Evolutionary conservation across 2,888 invertebrate species (phyloP), one percentile per base, ranked within the genome.

Genomic region (Chrysodeixis includens): DNA sequence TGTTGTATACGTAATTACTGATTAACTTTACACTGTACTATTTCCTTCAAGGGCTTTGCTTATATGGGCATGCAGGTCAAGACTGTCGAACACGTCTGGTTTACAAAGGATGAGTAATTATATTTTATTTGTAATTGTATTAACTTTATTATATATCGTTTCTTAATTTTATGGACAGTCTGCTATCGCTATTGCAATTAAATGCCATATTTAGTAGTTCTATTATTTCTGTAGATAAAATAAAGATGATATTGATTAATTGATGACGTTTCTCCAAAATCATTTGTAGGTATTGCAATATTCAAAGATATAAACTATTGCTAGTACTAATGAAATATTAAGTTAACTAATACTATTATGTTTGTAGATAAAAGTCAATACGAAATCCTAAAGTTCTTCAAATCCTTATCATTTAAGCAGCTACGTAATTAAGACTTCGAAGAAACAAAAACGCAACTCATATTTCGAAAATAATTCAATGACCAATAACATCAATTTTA

Each of bases 401-500:
- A n/a, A n/a, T n/a, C n/a, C n/a, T n/a, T n/a, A n/a, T n/a, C 2
- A 26, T 26, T 26, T 26, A 26, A 26, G 26, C 26, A 4, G 6
- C 6, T 2, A 26, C 6, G 10, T 9, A 9, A 20, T 12, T 20
- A 49, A 18, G 1, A 18, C 12, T 49, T 4, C 49, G 10, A 9
- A 20, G 20, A 18, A 49, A 7, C 18, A 49, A 49, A n/a, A 62
- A 32, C 40, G 8, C 35, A 16, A 20, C 9, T 49, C 46, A n/a
- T 32, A 53, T 68, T 62, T 70, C 46, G 10, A 35, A 35, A 14
- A 12, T 40, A 14, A 40, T 18, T 49, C 46, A 20, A 49, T 49
- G 9, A 56, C 10, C 53, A 66, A 56, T 3, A 14, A 49, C 62
- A 71, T 59, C 14, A 56, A 71, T 46, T 63, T 30, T 62, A 8